Conservation (phyloP, 2,888 invertebrate genomes). For the Macrophya annulata region DNA sequence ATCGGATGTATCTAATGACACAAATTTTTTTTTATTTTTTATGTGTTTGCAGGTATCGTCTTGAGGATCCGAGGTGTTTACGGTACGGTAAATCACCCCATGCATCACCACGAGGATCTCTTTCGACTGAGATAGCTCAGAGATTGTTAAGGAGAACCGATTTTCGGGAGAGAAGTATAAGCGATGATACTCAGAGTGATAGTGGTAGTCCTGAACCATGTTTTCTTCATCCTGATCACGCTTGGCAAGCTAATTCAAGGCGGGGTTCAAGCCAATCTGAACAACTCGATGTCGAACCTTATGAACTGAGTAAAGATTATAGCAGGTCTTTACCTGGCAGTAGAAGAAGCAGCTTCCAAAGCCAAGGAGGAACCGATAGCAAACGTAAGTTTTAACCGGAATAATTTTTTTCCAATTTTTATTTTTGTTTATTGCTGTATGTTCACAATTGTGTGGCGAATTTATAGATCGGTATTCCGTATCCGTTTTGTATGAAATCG, state of each 20-base stretch:
- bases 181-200: slow-evolving; percentile 79
- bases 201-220: slow-evolving; percentile 81
- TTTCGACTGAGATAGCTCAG: slow-evolving; percentile 85
- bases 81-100: slow-evolving; percentile 87
- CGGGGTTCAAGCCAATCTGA: slow-evolving; percentile 95
- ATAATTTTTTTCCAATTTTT: too few relatives aligned
- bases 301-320: slow-evolving; percentile 92
- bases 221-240: slow-evolving; percentile 92
- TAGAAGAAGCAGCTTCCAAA: slow-evolving; percentile 91
- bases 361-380: slow-evolving; percentile 75
- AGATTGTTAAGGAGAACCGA: slow-evolving; percentile 86
- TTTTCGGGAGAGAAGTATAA: slow-evolving; percentile 84
- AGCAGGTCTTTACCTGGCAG: slow-evolving; percentile 93
- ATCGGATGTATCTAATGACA: too few relatives aligned
- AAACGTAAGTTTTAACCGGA: slow-evolving; percentile 71
- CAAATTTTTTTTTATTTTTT: background rate
- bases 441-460: too few relatives aligned
- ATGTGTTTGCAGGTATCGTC: slow-evolving; percentile 83
- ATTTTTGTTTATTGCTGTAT: background rate
- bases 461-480: too few relatives aligned
- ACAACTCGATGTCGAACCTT: slow-evolving; percentile 91
- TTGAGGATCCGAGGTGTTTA: slow-evolving; percentile 89
- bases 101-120: slow-evolving; percentile 90
- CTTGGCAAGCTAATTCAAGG: slow-evolving; percentile 88
- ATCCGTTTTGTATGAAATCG: too few relatives aligned